A percentile compares a stretch with the other conserved stretches of the same genome.
Conservation (phyloP, 2,113 vertebrate genomes). For the Mus spicilegus region DNA sequence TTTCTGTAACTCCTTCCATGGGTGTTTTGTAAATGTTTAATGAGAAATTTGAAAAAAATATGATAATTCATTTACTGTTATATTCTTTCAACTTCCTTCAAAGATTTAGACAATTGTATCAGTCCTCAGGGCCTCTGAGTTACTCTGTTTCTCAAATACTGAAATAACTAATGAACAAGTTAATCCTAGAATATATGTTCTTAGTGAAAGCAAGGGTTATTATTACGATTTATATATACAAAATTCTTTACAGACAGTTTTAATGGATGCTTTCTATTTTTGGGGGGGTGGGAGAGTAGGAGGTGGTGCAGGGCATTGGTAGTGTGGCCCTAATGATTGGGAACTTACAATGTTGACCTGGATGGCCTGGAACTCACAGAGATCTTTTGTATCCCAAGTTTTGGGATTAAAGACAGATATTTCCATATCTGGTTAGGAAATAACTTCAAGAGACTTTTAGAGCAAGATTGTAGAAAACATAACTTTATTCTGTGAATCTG, state of each 20-base stretch:
- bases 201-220: not conserved
- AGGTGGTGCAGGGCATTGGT: not conserved
- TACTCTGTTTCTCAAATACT: not conserved
- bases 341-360: not conserved
- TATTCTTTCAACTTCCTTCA: not conserved
- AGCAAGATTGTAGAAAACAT: not conserved
- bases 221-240: not conserved
- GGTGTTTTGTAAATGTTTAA: not conserved
- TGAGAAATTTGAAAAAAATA: constrained; percentile 34
- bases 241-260: not conserved
- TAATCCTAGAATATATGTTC: not conserved
- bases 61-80: not conserved
- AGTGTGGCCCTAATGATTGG: not conserved
- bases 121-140: not conserved
- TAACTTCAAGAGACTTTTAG: not conserved
- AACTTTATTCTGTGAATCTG: not conserved
- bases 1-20: too few species aligned
- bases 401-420: not conserved
- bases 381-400: not conserved
- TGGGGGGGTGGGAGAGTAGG: not conserved
- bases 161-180: not conserved
- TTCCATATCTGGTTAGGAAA: not conserved
- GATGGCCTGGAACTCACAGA: not conserved
- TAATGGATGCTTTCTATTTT: not conserved
- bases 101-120: constrained; percentile 18